phyloP scores from a whole-genome alignment of 2,888 invertebrate genomes.

The Agrotis exclamationis region DNA sequence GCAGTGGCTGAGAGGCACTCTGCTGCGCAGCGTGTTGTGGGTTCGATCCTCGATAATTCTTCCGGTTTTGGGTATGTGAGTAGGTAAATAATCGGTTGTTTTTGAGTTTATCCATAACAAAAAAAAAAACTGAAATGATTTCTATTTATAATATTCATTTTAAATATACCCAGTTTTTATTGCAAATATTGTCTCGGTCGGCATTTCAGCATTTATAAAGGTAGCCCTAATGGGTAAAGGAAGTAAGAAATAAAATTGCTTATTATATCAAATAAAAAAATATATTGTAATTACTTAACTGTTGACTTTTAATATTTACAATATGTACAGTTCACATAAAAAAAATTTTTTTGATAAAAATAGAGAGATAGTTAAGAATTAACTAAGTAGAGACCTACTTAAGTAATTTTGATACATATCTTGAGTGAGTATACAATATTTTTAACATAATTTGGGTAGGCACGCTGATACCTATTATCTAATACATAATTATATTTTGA shows the following conservation, averaged over 20 bases:
- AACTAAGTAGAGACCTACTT: not conserved
- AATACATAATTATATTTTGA: not conserved
- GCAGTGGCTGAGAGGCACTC: too few relatives aligned
- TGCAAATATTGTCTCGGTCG: too few relatives aligned
- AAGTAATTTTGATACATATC: constrained; percentile 9
- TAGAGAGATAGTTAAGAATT: constrained; percentile 19
- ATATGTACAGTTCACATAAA: constrained; percentile 53
- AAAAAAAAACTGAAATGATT: too few relatives aligned
- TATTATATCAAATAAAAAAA: constrained; percentile 60
- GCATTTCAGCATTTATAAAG: too few relatives aligned
- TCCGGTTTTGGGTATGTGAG: too few relatives aligned
- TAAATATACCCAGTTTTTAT: too few relatives aligned
- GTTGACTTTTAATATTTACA: constrained; percentile 67
- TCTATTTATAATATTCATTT: too few relatives aligned
- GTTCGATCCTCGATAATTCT: too few relatives aligned
- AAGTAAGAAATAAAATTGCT: constrained; percentile 20
- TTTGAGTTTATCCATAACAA: too few relatives aligned
- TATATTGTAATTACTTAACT: constrained; percentile 63
- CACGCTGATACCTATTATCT: constrained; percentile 2
- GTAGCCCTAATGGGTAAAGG: not conserved
- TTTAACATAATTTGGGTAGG: constrained; percentile 11
- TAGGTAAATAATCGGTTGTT: too few relatives aligned
- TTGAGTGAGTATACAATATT: constrained; percentile 14
- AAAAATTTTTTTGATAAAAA: constrained; percentile 47
- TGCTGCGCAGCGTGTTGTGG: too few relatives aligned